Base-by-base conservation (phyloP, 2,113 vertebrate genomes). In the Enhydra lutris region DNA sequence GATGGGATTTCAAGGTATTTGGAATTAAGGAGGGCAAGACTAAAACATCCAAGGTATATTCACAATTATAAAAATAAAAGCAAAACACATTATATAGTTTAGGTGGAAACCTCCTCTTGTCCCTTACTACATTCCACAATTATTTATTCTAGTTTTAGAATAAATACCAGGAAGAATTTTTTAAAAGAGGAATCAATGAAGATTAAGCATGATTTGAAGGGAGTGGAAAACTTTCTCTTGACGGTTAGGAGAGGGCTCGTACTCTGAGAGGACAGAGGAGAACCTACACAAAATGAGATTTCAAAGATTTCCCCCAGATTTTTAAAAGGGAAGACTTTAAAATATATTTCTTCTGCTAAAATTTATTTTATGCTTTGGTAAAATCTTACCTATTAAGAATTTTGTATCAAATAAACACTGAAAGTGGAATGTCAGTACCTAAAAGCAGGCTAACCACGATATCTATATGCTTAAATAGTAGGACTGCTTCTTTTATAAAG, bases 301-400 rank as follows among this genome's bases (percentile, higher is more conserved):
- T 71, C 29, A 80, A 92, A 65, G 47, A 31, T 59, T 88, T 89
- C 36, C 23, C 76, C 14, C 8, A 67, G 36, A 95, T 61, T 95
- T 87, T 91, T 34, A 81, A 55, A 31, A 76, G 20, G 61, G 12
- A 52, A 85, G 39, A 87, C 6, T 87, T 90, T 45, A 74, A 90
- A 85, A 87, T 86, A 85, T 29, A 86, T 73, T 45, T 80, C 20
- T 81, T 39, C n/a, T 47, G 59, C 26, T 80, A 57, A 94, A 81
- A 76, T 69, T 76, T 71, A 91, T 87, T 91, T 47, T 71, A 65
- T 80, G 71, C 13, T 14, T 23, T 84, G 61, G 18, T 50, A 95
- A 90, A 94, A 65, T 96, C 21, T 91, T 78, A 95, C 24, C 93
- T 12, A 61, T 8, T 80, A 97, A 81, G 24, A 92, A 85, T 92